Evolutionary conservation across 2,888 invertebrate genomes (phyloP), one percentile per base, ranked within the genome.

Genomic region (Ochropleura leucogaster): DNA sequence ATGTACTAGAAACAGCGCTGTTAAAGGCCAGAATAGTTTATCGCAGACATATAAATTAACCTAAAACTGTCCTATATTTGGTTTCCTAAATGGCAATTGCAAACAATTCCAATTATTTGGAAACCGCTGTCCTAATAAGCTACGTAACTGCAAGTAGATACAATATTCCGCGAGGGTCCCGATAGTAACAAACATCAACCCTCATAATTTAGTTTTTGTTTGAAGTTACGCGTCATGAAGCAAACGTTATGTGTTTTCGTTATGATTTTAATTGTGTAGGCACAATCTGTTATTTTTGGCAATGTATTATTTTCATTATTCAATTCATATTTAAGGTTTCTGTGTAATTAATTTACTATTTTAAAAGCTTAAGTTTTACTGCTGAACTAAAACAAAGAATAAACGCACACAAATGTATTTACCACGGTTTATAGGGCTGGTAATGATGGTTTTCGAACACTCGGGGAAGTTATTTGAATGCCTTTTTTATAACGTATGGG

Each of bases 131-230:
- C 75, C 75, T 87, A 78, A 79, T 82, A 79, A 74, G 64, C 51
- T 62, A 30, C 30, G 1, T 30, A 64, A 40, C 51, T 62, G n/a
- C 53, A 44, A 57, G 64, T 72, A 80, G 80, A 75, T 75, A 87
- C 80, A 80, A 79, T 83, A 74, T 83, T 77, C 81, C 62, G 64
- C 66, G 83, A 69, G 85, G 83, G 75, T 79, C 49, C 70, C 85
- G 67, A 77, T 77, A 67, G 75, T 71, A 82, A 81, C 88, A 85
- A 83, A 83, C 80, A 64, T 68, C 78, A 64, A 79, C 83, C 88
- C 87, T 86, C 81, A 78, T 86, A 82, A 85, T 86, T 84, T 82
- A 85, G 86, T 86, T 86, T 82, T 85, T 86, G 85, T 87, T 87
- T 83, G 82, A 82, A 85, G 83, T 80, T 72, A 83, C 87, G 87